Base-by-base conservation (phyloP, 2,888 invertebrate species). In the Leptopilina myrica region DNA sequence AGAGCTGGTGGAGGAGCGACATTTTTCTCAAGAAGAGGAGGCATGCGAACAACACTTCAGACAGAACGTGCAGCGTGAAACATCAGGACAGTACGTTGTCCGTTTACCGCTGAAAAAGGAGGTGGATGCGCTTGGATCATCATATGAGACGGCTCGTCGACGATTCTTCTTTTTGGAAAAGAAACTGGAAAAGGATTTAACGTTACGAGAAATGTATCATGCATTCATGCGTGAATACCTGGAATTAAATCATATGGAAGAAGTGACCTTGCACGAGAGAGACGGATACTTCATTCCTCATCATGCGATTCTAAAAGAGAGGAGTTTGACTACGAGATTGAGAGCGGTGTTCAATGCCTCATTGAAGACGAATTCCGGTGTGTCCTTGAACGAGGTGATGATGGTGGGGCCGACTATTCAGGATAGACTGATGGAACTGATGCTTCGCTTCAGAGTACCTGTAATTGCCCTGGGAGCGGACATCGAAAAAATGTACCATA, bases 301-400 rank as follows among this genome's bases (percentile, higher is more conserved):
- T 80, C 87, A 87, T 43, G 59, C 83, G 1, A 84, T 88, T 0
- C 79, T 77, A 7, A 82, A 80, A 40, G 82, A 80, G 9, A 53
- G 65, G 5, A 85, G 85, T 76, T 75, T 84, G 0, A 85, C 85
- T 2, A 87, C 86, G 0, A 85, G 85, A 26, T 64, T 87, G 87
- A 81, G 8, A 33, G 33, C 2, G 33, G 33, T 33, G 33, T 33
- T 33, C 33, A 33, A 33, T 33, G 33, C 33, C 33, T 86, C 85
- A 0, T 80, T 81, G n/a, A 82, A 78, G 80, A 80, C 73, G n/a
- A 65, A 79, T 9, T 78, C 83, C 11, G 82, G 83, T 7, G 66
- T 79, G n/a, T 86, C 85, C 0, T 69, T 86, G 1, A 88, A 87
- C 65, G 84, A 85, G 5, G 43, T 73, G 0, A 67, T 85, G 69